phyloP scores from a whole-genome alignment of 2,797 vertebrate species.

The Agapornis canus region DNA sequence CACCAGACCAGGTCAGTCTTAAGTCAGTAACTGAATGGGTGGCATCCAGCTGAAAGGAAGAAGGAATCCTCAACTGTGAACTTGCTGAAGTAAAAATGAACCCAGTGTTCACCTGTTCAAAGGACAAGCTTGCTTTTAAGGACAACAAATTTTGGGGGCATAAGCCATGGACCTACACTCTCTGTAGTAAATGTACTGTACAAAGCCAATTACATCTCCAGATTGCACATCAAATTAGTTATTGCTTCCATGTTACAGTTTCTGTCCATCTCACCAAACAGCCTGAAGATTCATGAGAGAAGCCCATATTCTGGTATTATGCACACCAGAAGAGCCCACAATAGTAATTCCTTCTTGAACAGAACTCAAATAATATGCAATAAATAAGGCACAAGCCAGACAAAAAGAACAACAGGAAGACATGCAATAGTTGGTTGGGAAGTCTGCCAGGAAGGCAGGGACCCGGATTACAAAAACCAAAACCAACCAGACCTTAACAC shows the following conservation, averaged over 20 bases:
- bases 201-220: neutral
- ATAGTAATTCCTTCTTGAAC: neutral
- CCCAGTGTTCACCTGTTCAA: too few relatives aligned
- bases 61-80: neutral
- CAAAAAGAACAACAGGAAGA: neutral
- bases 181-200: neutral
- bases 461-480: neutral
- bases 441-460: neutral
- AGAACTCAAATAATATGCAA: neutral
- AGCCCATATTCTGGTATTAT: rapidly evolving
- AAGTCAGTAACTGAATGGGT: neutral
- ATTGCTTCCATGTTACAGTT: neutral
- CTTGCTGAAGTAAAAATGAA: neutral
- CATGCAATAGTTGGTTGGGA: neutral
- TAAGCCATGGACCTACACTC: neutral
- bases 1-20: rapidly evolving
- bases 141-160: neutral
- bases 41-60: neutral
- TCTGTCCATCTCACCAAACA: neutral
- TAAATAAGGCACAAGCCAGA: neutral
- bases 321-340: neutral
- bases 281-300: neutral
- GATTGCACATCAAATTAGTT: neutral
- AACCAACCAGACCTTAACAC: neutral
- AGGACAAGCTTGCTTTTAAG: neutral